Percentiles rank a stretch among this genome's conserved stretches.
These are phyloP conservation scores for Mylabris phalerata DNA, from an alignment of 1,140 invertebrate species.

Conservation along the genomic window DNA sequence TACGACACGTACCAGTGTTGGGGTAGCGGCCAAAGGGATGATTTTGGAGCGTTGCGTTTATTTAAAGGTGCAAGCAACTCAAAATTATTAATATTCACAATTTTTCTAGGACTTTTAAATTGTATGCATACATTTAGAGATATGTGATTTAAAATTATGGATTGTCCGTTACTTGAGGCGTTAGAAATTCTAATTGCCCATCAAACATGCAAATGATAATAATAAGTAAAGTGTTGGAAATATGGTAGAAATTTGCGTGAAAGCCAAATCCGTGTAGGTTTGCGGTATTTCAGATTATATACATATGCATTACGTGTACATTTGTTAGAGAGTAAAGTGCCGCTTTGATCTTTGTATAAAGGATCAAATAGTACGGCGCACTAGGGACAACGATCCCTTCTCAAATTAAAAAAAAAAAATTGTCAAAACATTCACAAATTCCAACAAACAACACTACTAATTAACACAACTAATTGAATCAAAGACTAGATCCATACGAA, in stretches of 20 bases:
- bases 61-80: no score
- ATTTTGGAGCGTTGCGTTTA: no score
- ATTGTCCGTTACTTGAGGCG: no score
- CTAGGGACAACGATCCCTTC: conserved; percentile 13
- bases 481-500: conserved; percentile 2
- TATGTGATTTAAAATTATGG: no score
- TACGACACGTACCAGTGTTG: no score
- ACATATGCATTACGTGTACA: conserved; percentile 21
- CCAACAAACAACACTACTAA: background rate
- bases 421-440: background rate
- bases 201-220: background rate
- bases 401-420: background rate
- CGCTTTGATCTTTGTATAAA: conserved; percentile 26
- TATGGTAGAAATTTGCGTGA: conserved; percentile 12
- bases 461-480: background rate
- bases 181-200: no score
- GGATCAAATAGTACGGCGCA: conserved; percentile 15
- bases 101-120: no score
- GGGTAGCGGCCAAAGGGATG: no score
- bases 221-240: conserved; percentile 5
- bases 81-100: no score
- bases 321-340: conserved; percentile 15
- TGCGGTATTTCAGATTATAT: conserved; percentile 26
- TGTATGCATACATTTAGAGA: no score
- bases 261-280: conserved; percentile 22